Base-by-base conservation (phyloP, 2,888 invertebrate species). In the Pomacea canaliculata region DNA sequence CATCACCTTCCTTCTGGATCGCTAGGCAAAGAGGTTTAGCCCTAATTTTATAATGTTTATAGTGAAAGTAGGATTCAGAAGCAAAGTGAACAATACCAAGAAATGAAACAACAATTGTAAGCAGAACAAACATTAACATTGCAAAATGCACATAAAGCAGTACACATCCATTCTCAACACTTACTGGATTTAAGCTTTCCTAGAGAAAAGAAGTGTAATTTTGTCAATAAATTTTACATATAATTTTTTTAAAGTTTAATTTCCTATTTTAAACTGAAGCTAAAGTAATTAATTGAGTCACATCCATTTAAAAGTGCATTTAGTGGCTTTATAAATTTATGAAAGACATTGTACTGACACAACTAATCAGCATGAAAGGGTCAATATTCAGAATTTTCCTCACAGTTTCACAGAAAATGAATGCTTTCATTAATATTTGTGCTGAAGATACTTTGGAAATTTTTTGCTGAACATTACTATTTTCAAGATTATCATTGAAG, bases 171-270 rank as follows among this genome's bases (percentile, higher is more conserved):
- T 16, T 62, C 66, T 68, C 18, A 16, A 46, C 37, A 73, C 73
- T 73, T 73, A 67, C 73, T 73, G 73, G 59, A 37, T 68, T 73
- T 67, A 27, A 76, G 67, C 60, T 59, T 71, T 62, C 48, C 62
- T 71, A 37, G 27, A 49, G 27, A 65, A 65, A 65, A 46, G 27
- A 16, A 63, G 27, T 10, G 63, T 7, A 27, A 63, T n/a, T 63
- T 63, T 27, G n/a, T n/a, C n/a, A 60, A n/a, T 60, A 19, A 60
- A 60, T n/a, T 19, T 18, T 60, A 60, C 4, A 7, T 19, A 60
- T 18, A 60, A 60, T 60, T 19, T 60, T 19, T 60, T 60, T 23
- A 23, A n/a, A 60, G n/a, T 60, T 60, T 60, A 60, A 60, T 4
- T 60, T 18, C 60, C 16, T 60, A 18, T 60, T 60, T 18, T n/a